A percentile compares a stretch with the other conserved stretches of the same genome.
These are phyloP conservation scores for Eilema griseolum DNA, from an alignment of 2,888 invertebrate genomes.

Conservation along the genomic window DNA sequence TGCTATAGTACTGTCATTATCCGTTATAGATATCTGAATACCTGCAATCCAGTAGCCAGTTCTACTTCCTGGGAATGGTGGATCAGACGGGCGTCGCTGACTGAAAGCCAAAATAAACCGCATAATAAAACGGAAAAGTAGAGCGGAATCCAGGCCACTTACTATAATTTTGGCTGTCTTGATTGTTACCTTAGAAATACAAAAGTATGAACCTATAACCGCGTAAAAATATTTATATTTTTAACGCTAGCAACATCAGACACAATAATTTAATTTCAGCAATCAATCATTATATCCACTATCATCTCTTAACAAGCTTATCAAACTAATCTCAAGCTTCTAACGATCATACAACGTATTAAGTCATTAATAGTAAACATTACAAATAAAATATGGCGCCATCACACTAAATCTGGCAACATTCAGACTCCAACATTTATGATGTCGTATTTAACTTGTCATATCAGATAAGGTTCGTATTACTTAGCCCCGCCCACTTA, in stretches of 20 bases:
- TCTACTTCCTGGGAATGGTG: too few species aligned
- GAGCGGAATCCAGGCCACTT: too few species aligned
- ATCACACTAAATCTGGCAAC: conserved; percentile 15
- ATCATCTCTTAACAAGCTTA: not conserved
- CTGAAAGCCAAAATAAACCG: not conserved
- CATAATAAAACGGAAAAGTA: too few species aligned
- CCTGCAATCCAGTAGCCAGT: too few species aligned
- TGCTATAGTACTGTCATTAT: too few species aligned
- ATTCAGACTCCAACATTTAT: conserved; percentile 12
- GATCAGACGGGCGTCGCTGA: not conserved
- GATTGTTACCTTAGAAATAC: too few species aligned
- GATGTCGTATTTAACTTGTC: conserved; percentile 23
- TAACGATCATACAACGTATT: not conserved
- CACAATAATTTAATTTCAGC: not conserved
- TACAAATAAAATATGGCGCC: not conserved
- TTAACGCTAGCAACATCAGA: not conserved
- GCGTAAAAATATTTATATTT: not conserved
- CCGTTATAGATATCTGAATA: too few species aligned
- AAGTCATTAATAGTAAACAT: not conserved
- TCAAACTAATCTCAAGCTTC: not conserved
- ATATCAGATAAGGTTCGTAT: conserved; percentile 32
- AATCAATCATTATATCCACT: not conserved
- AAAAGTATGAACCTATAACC: too few species aligned
- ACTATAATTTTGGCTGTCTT: too few species aligned
- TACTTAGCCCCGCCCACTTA: conserved; percentile 26